phyloP scores from a whole-genome alignment of 2,888 invertebrate species.

The Odontomyia ornata region DNA sequence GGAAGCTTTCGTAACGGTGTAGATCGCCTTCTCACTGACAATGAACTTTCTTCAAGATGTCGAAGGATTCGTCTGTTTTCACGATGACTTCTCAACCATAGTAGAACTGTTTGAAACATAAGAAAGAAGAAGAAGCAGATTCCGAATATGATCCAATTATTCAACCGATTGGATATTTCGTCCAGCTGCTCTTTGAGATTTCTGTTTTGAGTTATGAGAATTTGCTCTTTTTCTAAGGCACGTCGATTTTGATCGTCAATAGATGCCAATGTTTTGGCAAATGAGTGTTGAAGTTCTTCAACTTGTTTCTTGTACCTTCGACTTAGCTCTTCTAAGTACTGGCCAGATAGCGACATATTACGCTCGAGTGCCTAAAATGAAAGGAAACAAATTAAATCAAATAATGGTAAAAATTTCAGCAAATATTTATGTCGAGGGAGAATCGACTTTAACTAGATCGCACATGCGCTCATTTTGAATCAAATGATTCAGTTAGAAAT shows the following conservation, averaged over 20 bases:
- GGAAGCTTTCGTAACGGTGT: constrained; percentile 51
- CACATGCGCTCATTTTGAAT: too few relatives aligned
- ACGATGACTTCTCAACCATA: constrained; percentile 41
- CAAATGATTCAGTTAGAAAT: too few relatives aligned
- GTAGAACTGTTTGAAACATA: constrained; percentile 42
- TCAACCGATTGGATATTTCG: constrained; percentile 70
- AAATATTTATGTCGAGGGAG: too few relatives aligned
- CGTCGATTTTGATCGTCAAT: constrained; percentile 77
- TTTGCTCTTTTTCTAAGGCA: constrained; percentile 78
- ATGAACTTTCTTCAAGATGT: constrained; percentile 38
- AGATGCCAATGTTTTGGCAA: constrained; percentile 79
- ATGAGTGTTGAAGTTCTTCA: constrained; percentile 89
- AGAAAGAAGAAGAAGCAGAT: constrained; percentile 42
- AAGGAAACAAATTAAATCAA: background rate
- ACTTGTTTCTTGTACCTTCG: constrained; percentile 95
- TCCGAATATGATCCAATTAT: constrained; percentile 57
- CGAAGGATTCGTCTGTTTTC: constrained; percentile 26
- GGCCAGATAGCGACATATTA: constrained; percentile 95
- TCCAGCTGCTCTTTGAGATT: constrained; percentile 73
- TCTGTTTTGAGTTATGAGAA: constrained; percentile 80
- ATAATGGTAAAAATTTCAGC: background rate
- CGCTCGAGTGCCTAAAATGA: constrained; percentile 81
- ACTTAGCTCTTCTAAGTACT: constrained; percentile 96
- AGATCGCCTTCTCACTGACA: constrained; percentile 48
- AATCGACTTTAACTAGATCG: too few relatives aligned